A percentile compares a stretch with the other conserved stretches of the same genome.
phyloP scores from a whole-genome alignment of 2,797 vertebrate genomes.

The Nannoperca obscura region DNA sequence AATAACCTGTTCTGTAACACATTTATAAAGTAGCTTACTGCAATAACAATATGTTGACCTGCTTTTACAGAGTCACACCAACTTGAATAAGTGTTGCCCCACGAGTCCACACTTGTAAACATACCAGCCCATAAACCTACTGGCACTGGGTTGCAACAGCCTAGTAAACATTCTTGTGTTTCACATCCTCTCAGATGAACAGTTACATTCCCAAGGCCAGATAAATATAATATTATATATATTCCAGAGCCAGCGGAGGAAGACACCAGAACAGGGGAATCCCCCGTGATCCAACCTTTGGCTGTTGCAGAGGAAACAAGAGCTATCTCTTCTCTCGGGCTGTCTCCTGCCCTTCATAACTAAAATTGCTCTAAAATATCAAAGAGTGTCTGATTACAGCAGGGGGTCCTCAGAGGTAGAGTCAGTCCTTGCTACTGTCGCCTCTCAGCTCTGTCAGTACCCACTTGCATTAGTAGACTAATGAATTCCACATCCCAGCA shows the following conservation, averaged over 20 bases:
- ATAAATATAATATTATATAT: conserved; percentile 13
- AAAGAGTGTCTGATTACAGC: conserved; percentile 46
- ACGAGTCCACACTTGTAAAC: conserved; percentile 21
- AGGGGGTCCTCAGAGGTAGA: conserved; percentile 17
- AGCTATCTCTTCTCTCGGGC: conserved; percentile 55
- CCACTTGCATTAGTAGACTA: not conserved
- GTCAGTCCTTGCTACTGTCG: conserved; percentile 9
- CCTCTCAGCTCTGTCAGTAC: not conserved
- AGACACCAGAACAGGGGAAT: conserved; percentile 62
- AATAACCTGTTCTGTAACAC: too few relatives aligned
- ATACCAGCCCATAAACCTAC: conserved; percentile 4
- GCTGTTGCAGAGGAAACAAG: conserved; percentile 67
- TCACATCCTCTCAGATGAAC: conserved; percentile 33
- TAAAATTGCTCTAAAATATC: conserved; percentile 44
- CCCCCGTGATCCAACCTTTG: conserved; percentile 49
- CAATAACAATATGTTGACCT: not conserved
- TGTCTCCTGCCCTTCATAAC: conserved; percentile 50
- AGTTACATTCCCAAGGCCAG: conserved; percentile 33
- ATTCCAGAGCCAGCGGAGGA: conserved; percentile 48
- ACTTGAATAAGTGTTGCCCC: not conserved
- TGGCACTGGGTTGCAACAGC: conserved; percentile 13
- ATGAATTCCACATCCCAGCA: conserved; percentile 12
- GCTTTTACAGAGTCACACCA: not conserved
- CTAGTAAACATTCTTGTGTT: conserved; percentile 52
- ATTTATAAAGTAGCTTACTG: not conserved